Conservation (phyloP, 2,797 vertebrate species). For the Enteromius mattozi region DNA sequence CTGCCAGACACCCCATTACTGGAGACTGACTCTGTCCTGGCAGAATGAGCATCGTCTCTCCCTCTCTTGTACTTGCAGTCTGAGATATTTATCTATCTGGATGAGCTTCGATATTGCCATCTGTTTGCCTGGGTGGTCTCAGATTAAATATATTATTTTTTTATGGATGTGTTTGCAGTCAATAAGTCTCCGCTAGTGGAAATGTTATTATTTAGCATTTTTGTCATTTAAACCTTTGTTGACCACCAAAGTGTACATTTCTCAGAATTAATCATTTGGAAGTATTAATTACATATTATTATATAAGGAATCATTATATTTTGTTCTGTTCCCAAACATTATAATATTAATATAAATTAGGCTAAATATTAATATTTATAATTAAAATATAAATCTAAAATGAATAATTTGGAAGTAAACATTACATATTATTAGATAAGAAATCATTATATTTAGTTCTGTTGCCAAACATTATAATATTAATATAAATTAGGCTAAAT, state of each 20-base stretch:
- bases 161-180: not conserved
- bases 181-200: too few species aligned
- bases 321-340: not conserved
- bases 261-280: not conserved
- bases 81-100: slow-evolving; percentile 28
- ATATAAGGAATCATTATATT: not conserved
- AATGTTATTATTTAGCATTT: not conserved
- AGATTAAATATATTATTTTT: not conserved
- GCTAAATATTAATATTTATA: not conserved
- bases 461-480: too few species aligned
- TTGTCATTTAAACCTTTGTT: not conserved
- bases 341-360: not conserved
- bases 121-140: slow-evolving; percentile 20
- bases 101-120: slow-evolving; percentile 16
- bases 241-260: not conserved
- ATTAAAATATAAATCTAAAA: too few species aligned
- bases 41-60: slow-evolving; percentile 6
- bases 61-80: not conserved
- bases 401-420: too few species aligned
- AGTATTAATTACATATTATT: not conserved
- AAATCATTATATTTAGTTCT: too few species aligned
- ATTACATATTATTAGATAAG: too few species aligned
- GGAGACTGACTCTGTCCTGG: not conserved
- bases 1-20: slow-evolving; percentile 12
- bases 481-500: too few species aligned